Conservation (phyloP, 2,888 invertebrate genomes). For the Macaria notata region DNA sequence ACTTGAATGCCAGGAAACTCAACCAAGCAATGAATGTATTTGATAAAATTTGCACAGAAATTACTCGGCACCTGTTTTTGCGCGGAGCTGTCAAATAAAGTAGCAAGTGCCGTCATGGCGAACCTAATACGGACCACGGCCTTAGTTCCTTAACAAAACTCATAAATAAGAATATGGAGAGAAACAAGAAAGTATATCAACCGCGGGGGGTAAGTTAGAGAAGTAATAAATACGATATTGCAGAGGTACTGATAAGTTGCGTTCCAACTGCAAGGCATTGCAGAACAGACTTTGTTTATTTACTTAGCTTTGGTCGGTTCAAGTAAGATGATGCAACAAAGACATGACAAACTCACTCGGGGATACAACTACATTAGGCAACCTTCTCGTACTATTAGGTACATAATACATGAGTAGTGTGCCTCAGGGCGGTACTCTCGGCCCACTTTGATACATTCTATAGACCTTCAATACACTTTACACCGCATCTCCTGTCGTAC, state of each 20-base stretch:
- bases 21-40: constrained; percentile 2
- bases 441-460: constrained; percentile 36
- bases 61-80: constrained; percentile 7
- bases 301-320: too few relatives aligned
- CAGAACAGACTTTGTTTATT: too few relatives aligned
- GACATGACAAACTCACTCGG: too few relatives aligned
- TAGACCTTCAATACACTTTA: background rate
- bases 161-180: constrained; percentile 31
- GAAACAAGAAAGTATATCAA: constrained; percentile 15
- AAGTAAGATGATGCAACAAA: too few relatives aligned
- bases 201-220: constrained; percentile 3
- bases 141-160: constrained; percentile 24
- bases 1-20: background rate
- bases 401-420: constrained; percentile 19
- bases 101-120: constrained; percentile 23
- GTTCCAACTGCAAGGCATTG: too few relatives aligned
- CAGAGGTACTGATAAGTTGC: too few relatives aligned
- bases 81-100: constrained; percentile 23
- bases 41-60: background rate
- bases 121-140: constrained; percentile 25
- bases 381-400: too few relatives aligned
- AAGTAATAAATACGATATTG: too few relatives aligned
- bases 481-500: constrained; percentile 30
- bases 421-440: constrained; percentile 43
- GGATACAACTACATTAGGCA: too few relatives aligned